Evolutionary conservation across 2,797 vertebrate genomes (phyloP).

Genomic region (Melanotaenia nigrans): DNA sequence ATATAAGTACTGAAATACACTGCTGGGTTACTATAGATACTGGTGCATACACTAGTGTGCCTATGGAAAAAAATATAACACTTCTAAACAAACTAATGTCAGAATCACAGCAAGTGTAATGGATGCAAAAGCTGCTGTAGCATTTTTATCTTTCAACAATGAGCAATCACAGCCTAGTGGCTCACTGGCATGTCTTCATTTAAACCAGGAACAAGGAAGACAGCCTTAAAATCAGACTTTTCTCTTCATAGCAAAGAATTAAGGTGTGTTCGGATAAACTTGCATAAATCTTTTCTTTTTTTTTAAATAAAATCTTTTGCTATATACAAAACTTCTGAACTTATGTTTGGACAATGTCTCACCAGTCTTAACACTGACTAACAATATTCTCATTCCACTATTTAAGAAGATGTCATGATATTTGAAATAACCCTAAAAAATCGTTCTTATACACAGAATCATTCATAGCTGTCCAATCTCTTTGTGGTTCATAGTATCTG

Average conservation of each 20-base stretch:
- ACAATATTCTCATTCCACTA: slow-evolving; percentile 19
- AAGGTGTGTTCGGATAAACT: not conserved
- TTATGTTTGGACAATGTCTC: not conserved
- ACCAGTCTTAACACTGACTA: not conserved
- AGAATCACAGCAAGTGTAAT: not conserved
- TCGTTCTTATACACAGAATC: fast-evolving
- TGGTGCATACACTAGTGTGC: not conserved
- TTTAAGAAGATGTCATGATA: not conserved
- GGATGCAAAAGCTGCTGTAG: not conserved
- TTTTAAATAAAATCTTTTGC: not conserved
- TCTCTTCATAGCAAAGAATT: not conserved
- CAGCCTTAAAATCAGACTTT: not conserved
- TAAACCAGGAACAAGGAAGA: slow-evolving; percentile 71
- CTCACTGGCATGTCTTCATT: slow-evolving; percentile 47
- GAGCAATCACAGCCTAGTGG: slow-evolving; percentile 24
- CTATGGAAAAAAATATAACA: not conserved
- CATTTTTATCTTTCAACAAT: slow-evolving; percentile 23
- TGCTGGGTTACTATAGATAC: not conserved
- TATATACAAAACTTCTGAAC: not conserved
- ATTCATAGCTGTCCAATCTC: not conserved
- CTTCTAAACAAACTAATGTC: not conserved
- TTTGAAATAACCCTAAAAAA: not conserved
- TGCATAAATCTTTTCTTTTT: not conserved
- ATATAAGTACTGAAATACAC: not conserved
- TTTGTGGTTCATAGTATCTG: not conserved